Evolutionary conservation across 2,113 vertebrate species (phyloP).

Genomic region (Guaruba guarouba): DNA sequence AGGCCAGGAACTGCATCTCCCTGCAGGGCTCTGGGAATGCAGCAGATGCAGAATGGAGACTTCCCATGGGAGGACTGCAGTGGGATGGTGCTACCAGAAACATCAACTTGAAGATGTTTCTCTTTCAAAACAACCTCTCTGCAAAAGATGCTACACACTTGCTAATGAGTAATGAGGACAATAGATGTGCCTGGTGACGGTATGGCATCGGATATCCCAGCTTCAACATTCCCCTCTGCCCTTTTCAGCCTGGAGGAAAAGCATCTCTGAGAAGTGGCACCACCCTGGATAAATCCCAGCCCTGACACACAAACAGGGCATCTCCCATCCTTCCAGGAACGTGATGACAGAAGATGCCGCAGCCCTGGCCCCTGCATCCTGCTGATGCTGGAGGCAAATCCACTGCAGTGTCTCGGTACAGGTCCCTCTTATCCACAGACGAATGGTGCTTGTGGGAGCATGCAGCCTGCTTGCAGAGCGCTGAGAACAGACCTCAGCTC

Average conservation of each 20-base stretch:
- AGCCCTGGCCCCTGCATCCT: not conserved
- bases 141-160: not conserved
- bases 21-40: not conserved
- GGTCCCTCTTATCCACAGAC: not conserved
- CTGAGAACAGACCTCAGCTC: not conserved
- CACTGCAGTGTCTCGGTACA: not conserved
- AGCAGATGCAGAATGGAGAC: not conserved
- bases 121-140: not conserved
- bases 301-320: accelerated
- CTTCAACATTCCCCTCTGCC: not conserved
- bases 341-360: accelerated
- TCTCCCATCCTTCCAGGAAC: not conserved
- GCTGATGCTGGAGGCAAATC: not conserved
- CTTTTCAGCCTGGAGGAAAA: not conserved
- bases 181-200: not conserved
- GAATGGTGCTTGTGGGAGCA: accelerated
- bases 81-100: not conserved
- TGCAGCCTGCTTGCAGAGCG: not conserved
- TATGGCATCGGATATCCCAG: not conserved
- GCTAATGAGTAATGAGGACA: not conserved
- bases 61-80: not conserved
- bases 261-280: not conserved
- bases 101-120: not conserved
- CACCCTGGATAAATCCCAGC: not conserved
- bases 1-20: not conserved